These are phyloP conservation scores for Channa argus DNA, from an alignment of 2,113 vertebrate genomes.

Conservation along the genomic window DNA sequence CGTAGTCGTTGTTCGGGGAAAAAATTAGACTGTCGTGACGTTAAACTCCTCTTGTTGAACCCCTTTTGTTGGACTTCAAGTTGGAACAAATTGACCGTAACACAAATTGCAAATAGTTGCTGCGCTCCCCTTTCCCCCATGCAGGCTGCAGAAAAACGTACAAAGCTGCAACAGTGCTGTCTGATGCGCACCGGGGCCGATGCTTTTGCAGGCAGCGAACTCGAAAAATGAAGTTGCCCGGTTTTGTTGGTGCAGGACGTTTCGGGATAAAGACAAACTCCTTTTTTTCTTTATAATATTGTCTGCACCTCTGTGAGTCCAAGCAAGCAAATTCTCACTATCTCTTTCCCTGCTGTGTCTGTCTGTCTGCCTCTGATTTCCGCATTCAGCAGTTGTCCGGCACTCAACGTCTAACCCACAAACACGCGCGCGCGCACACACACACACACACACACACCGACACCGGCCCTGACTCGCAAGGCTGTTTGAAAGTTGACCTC, in stretches of 20 bases:
- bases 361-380: slow-evolving; percentile 35
- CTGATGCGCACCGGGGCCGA: background rate
- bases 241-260: background rate
- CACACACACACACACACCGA: background rate
- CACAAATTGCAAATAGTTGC: slow-evolving; percentile 9
- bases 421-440: background rate
- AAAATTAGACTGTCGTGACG: background rate
- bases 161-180: background rate
- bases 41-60: background rate
- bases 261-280: background rate
- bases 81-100: background rate
- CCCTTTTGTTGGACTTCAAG: background rate
- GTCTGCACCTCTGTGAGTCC: background rate
- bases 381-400: slow-evolving; percentile 33
- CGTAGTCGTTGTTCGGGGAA: background rate
- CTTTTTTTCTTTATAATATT: too few relatives aligned
- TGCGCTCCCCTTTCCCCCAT: background rate
- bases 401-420: slow-evolving; percentile 1
- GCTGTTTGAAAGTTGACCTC: slow-evolving; percentile 62
- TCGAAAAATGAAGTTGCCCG: background rate
- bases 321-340: background rate
- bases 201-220: slow-evolving; percentile 14
- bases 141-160: slow-evolving; percentile 9
- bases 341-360: slow-evolving; percentile 2
- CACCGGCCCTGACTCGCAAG: background rate